Base-by-base conservation (phyloP, 2,113 vertebrate species). In the Chloroceryle aenea region DNA sequence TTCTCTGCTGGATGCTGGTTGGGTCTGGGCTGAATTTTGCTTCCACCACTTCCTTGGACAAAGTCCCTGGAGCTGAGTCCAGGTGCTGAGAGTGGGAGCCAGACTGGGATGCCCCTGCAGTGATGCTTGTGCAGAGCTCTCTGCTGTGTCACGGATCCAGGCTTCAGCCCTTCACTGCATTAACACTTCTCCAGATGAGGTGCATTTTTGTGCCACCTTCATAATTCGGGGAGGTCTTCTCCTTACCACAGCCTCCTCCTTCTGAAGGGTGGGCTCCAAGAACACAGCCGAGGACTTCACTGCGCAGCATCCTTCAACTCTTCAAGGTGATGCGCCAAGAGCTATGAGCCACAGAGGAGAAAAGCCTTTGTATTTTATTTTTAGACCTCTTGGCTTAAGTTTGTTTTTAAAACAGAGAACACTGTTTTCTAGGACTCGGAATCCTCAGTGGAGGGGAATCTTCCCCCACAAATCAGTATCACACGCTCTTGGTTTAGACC, bases 271-370 rank as follows among this genome's bases (percentile, higher is more conserved):
- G 55, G 69, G 21, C 9, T 16, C 12, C 34, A 32, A 48, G 42
- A 63, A 3, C 34, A 4, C 3, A 4, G 1, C 7, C 2, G 52
- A 58, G 38, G 43, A 6, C 12, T 25, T 4, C 23, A 2, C 42
- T 36, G 42, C 22, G 7, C 23, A 9, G 8, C 1, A 8, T 4
- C 32, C 17, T 18, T 43, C 4, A 14, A 0, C 29, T 32, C 40
- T 69, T 66, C 14, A 22, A n/a, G 32, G 6, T 29, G 43, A 36
- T 6, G 19, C 6, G 9, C 29, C 10, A 61, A 66, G 72, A 66
- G 5, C 38, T 27, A 11, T 4, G 12, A 63, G 27, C 9, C 9
- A 34, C 12, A 22, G 59, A 21, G 8, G 20, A 53, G 64, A 20
- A 16, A 58, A 34, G 4, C 9, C 34, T 13, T 45, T 29, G 8